A percentile compares a stretch with the other conserved stretches of the same genome.
Conservation (phyloP, 2,888 invertebrate species). For the Chydorus sphaericus region DNA sequence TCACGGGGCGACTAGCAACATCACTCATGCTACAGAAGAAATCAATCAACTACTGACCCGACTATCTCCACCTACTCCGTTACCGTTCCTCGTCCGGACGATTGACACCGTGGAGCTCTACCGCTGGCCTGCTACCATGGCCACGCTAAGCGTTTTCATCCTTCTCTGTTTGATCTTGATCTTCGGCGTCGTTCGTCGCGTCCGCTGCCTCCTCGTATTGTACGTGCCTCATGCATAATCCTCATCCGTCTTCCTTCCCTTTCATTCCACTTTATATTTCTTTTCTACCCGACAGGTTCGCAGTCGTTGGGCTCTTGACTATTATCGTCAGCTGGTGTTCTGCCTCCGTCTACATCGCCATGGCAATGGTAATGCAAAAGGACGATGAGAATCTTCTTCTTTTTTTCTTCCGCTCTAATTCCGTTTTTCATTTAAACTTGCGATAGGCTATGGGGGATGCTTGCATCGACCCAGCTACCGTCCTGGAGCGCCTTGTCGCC, state of each 20-base stretch:
- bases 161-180: slow-evolving; percentile 76
- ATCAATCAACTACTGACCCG: not conserved
- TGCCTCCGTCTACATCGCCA: slow-evolving; percentile 70
- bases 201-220: slow-evolving; percentile 73
- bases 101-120: not conserved
- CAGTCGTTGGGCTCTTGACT: slow-evolving; percentile 70
- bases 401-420: not conserved
- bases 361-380: slow-evolving; percentile 47
- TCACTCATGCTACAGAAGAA: not conserved
- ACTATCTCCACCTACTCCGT: not conserved
- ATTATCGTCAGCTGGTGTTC: slow-evolving; percentile 79
- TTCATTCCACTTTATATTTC: not conserved
- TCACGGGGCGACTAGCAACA: not conserved
- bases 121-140: slow-evolving; percentile 82
- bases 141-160: slow-evolving; percentile 66
- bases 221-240: slow-evolving; percentile 27
- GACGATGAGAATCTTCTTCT: not conserved
- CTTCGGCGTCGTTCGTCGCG: slow-evolving; percentile 76
- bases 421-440: not conserved
- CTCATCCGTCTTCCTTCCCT: slow-evolving; percentile 13
- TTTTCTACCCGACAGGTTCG: slow-evolving; percentile 39
- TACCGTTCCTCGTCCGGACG: not conserved
- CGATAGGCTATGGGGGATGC: slow-evolving; percentile 58
- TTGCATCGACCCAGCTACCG: slow-evolving; percentile 51
- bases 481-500: slow-evolving; percentile 38